Evolutionary conservation across 1,140 invertebrate genomes (phyloP).

Genomic region (Euura saliciscinereae): DNA sequence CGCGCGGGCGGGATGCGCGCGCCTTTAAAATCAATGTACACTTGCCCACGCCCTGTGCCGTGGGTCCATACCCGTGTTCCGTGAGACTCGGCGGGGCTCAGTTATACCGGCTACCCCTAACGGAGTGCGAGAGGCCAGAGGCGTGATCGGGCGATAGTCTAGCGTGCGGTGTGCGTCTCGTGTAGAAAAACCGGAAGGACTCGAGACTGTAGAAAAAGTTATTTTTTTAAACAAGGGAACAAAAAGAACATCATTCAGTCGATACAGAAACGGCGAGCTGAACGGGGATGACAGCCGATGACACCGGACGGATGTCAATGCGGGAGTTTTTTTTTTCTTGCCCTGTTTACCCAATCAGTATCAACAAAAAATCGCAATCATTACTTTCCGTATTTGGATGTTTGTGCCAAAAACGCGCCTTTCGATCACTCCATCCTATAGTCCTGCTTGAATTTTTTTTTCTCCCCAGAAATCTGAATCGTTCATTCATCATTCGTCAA

Average conservation of each 20-base stretch:
- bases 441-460: too few species aligned
- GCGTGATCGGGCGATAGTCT: not conserved
- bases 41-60: conserved; percentile 1
- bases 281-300: not conserved
- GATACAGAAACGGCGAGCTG: not conserved
- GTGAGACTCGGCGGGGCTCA: not conserved
- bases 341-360: too few species aligned
- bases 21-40: conserved; percentile 5
- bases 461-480: too few species aligned
- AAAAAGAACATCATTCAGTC: not conserved
- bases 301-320: not conserved
- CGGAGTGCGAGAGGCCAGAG: not conserved
- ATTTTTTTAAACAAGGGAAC: too few species aligned
- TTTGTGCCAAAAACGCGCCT: too few species aligned
- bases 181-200: not conserved
- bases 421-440: too few species aligned
- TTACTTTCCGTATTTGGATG: too few species aligned
- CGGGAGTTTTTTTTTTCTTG: not conserved
- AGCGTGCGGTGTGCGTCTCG: conserved; percentile 1
- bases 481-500: too few species aligned
- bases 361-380: too few species aligned
- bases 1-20: conserved; percentile 5
- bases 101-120: not conserved
- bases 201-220: too few species aligned
- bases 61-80: not conserved